Base-by-base conservation (phyloP, 2,888 invertebrate species). In the Empis livida region DNA sequence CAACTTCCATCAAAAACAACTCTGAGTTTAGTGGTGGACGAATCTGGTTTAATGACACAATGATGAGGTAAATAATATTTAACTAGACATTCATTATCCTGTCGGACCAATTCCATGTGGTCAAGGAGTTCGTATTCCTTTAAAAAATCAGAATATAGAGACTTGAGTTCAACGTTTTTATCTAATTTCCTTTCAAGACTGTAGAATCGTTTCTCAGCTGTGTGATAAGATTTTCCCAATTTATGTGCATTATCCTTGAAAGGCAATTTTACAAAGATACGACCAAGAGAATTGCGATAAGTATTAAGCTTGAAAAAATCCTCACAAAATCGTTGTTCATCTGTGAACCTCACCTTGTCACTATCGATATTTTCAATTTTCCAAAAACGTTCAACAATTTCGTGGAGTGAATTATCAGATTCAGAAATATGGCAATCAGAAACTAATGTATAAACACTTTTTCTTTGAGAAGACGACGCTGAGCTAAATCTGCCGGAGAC, bases 61-160 rank as follows among this genome's bases (percentile, higher is more conserved):
- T 54, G 54, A 47, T 55, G 54, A 6, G 53, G 53, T 17, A 55
- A 23, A 46, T 45, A 54, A 31, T 50, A 53, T 11, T 41, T 20
- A 4, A 32, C 32, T 32, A 13, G 9, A 32, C 13, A 10, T 32
- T 13, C 13, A 3, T 13, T 32, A 32, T 32, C 9, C 13, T 32
- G 11, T 13, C 3, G 11, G 16, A 46, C 42, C 42, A 13, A 35
- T 11, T 17, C 16, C 55, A 57, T 56, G 40, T 56, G 56, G 31
- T 46, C 48, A 45, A 53, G 41, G 1, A 35, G 11, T 13, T 41
- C 13, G 41, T 56, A 56, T 44, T 55, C 54, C 2, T 48, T 14
- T 47, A 56, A 54, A 20, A 56, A 55, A 2, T 51, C 17, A 3
- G 14, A 15, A 45, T 57, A 57, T 38, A 52, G 45, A 10, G 8